A percentile compares a stretch with the other conserved stretches of the same genome.
phyloP scores from a whole-genome alignment of 2,888 invertebrate genomes.

The Eurytoma adleriae region DNA sequence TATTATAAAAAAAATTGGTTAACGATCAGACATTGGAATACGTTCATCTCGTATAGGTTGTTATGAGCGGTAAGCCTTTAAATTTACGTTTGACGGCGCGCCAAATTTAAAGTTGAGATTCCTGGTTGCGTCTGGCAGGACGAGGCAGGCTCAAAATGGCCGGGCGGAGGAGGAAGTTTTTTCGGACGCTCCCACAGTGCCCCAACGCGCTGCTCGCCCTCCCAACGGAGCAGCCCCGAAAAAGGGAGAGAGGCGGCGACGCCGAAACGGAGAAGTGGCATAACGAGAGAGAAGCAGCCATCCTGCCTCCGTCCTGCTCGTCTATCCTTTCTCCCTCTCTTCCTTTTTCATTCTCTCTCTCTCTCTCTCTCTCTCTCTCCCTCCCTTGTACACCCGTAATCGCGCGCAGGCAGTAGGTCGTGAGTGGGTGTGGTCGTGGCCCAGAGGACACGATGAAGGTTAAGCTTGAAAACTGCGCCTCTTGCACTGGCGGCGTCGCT shows the following conservation, averaged over 20 bases:
- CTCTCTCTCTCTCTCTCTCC: background rate
- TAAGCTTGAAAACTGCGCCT: constrained; percentile 58
- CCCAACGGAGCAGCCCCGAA: too few species aligned
- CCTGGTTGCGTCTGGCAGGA: background rate
- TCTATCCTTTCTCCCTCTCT: background rate
- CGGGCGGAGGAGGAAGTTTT: constrained; percentile 4
- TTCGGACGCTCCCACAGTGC: constrained; percentile 14
- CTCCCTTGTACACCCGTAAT: constrained; percentile 24
- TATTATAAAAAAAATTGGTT: too few species aligned
- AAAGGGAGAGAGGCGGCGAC: constrained; percentile 7
- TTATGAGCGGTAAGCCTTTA: too few species aligned
- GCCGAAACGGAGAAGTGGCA: constrained; percentile 18
- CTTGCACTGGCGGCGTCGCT: background rate
- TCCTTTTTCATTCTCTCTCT: background rate
- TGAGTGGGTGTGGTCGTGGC: constrained; percentile 63
- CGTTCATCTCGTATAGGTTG: too few species aligned
- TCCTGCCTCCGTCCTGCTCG: background rate
- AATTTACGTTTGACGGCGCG: too few species aligned
- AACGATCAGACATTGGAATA: too few species aligned
- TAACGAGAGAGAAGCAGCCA: constrained; percentile 28
- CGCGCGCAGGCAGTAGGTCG: constrained; percentile 48
- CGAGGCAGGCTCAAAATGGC: constrained; percentile 40
- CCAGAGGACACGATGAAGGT: constrained; percentile 66
- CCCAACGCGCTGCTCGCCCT: background rate
- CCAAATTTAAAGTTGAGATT: too few species aligned